Evolutionary conservation across 2,113 vertebrate genomes (phyloP).

Genomic region (Laterallus jamaicensis): DNA sequence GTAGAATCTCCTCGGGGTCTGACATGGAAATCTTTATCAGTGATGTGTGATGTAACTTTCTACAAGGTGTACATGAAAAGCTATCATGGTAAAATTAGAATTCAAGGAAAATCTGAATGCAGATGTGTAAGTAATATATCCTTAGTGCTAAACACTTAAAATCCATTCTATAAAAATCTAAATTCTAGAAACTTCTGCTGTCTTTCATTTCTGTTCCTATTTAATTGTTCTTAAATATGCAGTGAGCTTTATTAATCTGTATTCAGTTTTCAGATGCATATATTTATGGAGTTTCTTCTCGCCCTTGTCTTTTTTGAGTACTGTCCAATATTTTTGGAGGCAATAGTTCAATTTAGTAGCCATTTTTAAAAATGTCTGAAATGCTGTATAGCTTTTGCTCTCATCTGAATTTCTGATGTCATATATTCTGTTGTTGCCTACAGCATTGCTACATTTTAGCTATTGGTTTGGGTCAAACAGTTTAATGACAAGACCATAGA

Average conservation of each 20-base stretch:
- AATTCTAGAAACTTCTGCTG: background rate
- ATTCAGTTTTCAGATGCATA: background rate
- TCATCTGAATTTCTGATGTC: background rate
- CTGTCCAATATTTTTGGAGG: background rate
- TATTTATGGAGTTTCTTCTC: background rate
- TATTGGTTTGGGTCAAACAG: background rate
- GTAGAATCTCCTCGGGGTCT: background rate
- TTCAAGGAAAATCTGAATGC: background rate
- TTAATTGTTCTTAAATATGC: background rate
- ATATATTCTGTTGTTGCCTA: background rate
- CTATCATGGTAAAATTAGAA: background rate
- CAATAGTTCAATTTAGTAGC: background rate
- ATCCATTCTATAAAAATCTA: background rate
- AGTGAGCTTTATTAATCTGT: background rate
- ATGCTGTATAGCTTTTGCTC: background rate
- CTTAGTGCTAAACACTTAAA: background rate
- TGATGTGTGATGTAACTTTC: background rate
- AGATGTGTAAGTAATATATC: background rate
- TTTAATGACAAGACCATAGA: background rate
- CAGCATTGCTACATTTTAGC: background rate
- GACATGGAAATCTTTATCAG: background rate
- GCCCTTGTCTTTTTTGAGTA: background rate
- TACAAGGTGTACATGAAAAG: fast-evolving
- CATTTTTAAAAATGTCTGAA: background rate
- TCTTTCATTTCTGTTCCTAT: background rate